These are phyloP conservation scores for Cololabis saira DNA, from an alignment of 2,113 vertebrate species.

Conservation along the genomic window DNA sequence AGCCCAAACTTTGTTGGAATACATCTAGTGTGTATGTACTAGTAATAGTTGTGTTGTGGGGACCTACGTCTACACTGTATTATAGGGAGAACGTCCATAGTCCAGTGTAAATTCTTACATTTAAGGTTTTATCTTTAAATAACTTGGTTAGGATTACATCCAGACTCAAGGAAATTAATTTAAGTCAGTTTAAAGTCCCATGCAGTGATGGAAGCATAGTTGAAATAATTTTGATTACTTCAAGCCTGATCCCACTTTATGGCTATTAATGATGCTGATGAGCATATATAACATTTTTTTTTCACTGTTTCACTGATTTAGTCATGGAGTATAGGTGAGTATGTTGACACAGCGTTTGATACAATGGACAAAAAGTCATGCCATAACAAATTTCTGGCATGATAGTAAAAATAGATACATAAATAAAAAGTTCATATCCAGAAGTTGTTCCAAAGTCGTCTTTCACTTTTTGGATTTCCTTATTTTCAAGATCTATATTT, in stretches of 20 bases:
- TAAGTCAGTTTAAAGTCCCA: background rate
- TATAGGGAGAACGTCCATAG: background rate
- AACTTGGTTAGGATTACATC: background rate
- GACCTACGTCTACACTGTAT: background rate
- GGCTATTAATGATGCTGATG: conserved; percentile 39
- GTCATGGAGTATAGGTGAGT: no score
- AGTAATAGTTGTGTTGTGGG: background rate
- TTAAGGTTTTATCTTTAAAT: no score
- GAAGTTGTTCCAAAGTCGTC: no score
- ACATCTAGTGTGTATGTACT: background rate
- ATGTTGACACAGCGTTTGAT: no score
- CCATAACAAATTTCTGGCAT: no score
- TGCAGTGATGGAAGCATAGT: background rate
- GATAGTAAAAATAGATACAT: no score
- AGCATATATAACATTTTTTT: conserved; percentile 17
- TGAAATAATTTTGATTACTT: conserved; percentile 15
- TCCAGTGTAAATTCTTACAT: no score
- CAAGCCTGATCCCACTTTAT: conserved; percentile 61
- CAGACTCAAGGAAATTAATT: background rate
- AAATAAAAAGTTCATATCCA: no score
- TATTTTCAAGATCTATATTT: no score
- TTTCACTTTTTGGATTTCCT: no score
- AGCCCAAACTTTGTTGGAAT: conserved; percentile 16
- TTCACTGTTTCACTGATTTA: background rate
- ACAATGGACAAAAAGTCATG: no score